A percentile compares a stretch with the other conserved stretches of the same genome.
phyloP scores from a whole-genome alignment of 2,888 invertebrate species.

The Pristionchus maxplancki region DNA sequence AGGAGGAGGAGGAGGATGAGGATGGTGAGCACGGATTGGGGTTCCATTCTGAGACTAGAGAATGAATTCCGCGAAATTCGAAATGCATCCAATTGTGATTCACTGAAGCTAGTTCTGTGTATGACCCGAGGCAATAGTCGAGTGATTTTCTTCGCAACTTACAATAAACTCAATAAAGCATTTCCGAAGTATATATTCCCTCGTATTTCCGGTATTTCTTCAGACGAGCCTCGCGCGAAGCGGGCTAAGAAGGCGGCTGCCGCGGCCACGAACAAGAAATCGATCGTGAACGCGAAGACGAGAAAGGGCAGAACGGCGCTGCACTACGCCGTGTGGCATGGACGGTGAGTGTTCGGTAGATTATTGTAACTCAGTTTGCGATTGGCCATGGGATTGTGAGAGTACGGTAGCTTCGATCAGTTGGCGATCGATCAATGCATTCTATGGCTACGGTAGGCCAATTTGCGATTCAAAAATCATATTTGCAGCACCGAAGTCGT shows the following conservation, averaged over 20 bases:
- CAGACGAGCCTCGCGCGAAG: conserved; percentile 44
- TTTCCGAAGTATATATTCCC: too few species aligned
- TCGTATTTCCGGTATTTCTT: too few species aligned
- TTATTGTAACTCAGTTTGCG: background rate
- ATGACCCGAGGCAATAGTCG: too few species aligned
- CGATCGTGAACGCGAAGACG: conserved; percentile 63
- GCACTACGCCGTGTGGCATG: conserved; percentile 78
- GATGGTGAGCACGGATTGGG: background rate
- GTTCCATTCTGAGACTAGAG: background rate
- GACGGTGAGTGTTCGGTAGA: conserved; percentile 54
- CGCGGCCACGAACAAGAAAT: conserved; percentile 12
- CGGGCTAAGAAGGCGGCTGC: background rate
- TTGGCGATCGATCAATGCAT: background rate
- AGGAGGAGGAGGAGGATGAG: conserved; percentile 11
- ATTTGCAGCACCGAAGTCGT: conserved; percentile 53
- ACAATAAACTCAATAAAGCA: too few species aligned
- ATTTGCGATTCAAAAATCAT: too few species aligned
- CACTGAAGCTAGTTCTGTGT: too few species aligned
- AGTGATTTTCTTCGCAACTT: background rate
- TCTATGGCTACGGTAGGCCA: background rate
- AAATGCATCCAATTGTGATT: too few species aligned
- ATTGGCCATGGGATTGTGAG: too few species aligned
- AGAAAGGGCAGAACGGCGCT: conserved; percentile 78
- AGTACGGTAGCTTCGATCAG: background rate
- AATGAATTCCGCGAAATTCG: too few species aligned